phyloP scores from a whole-genome alignment of 2,113 vertebrate genomes.

The Hiodon tergisus region DNA sequence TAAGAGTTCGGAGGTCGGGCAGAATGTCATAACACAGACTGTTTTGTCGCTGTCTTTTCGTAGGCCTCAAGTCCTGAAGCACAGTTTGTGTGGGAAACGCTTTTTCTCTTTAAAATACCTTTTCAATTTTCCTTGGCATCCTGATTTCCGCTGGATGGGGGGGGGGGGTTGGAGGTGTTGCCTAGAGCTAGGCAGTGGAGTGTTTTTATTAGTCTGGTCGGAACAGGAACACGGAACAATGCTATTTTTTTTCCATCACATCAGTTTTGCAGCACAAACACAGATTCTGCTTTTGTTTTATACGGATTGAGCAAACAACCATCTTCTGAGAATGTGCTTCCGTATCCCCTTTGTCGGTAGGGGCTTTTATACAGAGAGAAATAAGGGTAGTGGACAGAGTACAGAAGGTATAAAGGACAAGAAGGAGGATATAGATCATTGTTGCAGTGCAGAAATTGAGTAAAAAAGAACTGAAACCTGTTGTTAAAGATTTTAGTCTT shows the following conservation, averaged over 20 bases:
- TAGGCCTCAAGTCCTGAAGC: constrained; percentile 5
- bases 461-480: constrained; percentile 53
- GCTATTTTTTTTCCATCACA: constrained; percentile 54
- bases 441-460: constrained; percentile 36
- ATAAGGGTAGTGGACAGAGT: not conserved
- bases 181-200: constrained; percentile 8
- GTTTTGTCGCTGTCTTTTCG: constrained; percentile 20
- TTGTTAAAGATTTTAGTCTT: constrained; percentile 4
- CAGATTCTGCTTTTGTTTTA: constrained; percentile 32
- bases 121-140: constrained; percentile 46
- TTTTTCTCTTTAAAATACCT: constrained; percentile 30
- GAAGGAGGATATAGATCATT: constrained; percentile 17
- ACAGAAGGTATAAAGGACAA: constrained; percentile 24
- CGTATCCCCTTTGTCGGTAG: not conserved
- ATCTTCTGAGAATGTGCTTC: constrained; percentile 9
- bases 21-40: constrained; percentile 47
- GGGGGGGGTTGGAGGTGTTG: constrained; percentile 23
- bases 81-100: constrained; percentile 15
- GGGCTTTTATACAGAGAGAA: not conserved
- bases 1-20: constrained; percentile 40
- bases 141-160: not conserved
- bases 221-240: constrained; percentile 58
- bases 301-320: constrained; percentile 39
- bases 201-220: constrained; percentile 38
- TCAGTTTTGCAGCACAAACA: constrained; percentile 32